Conservation (phyloP, 2,888 invertebrate genomes). For the Acanthosepion pharaonis region DNA sequence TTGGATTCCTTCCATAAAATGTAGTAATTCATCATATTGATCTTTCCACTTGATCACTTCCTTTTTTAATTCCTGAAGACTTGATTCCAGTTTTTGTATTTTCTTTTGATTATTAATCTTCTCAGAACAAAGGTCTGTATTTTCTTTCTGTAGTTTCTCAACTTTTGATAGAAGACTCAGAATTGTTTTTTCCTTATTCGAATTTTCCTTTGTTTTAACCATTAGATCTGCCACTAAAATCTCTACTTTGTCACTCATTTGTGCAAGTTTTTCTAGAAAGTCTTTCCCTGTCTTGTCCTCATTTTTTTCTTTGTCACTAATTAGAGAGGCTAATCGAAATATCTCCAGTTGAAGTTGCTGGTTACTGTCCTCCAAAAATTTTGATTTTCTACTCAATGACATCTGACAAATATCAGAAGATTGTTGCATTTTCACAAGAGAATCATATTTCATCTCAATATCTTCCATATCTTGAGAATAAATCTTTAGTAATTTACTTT, state of each 20-base stretch:
- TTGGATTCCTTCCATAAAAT: constrained; percentile 20
- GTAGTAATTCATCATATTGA: not conserved
- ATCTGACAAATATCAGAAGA: not conserved
- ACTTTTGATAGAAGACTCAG: not conserved
- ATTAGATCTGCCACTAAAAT: not conserved
- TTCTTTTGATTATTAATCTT: not conserved
- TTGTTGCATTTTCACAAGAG: not conserved
- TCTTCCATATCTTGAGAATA: not conserved
- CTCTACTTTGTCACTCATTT: not conserved
- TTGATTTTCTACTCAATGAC: not conserved
- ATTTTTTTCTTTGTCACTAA: not conserved
- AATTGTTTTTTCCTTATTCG: not conserved
- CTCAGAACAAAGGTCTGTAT: not conserved
- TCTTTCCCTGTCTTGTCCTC: not conserved
- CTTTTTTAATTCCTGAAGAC: not conserved
- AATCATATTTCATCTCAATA: not conserved
- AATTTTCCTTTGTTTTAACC: not conserved
- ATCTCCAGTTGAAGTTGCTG: not conserved
- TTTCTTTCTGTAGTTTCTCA: not conserved
- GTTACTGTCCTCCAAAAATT: not conserved
- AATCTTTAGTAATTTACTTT: not conserved
- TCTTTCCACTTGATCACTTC: not conserved
- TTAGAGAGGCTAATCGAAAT: not conserved
- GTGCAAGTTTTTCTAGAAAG: not conserved
- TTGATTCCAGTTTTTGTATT: not conserved